These are phyloP conservation scores for Protophormia terraenovae DNA, from an alignment of 2,888 invertebrate species.

Conservation along the genomic window DNA sequence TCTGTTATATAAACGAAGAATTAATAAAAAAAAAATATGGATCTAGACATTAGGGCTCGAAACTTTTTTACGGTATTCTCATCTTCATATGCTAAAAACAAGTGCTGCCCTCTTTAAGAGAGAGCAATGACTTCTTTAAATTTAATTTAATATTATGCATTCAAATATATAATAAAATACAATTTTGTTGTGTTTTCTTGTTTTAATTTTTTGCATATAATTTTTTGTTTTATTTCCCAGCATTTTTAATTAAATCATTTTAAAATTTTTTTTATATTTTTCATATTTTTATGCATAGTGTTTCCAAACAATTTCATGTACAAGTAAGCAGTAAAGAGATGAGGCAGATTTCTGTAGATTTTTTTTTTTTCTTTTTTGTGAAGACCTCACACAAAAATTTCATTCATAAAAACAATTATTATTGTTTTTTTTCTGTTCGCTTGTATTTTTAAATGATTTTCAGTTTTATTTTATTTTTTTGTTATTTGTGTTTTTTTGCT, in stretches of 20 bases:
- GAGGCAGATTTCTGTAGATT: not conserved
- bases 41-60: no score
- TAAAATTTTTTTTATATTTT: not conserved
- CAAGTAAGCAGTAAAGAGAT: not conserved
- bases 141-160: no score
- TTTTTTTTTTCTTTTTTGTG: not conserved
- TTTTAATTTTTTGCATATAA: not conserved
- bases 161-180: no score
- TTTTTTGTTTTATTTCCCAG: not conserved
- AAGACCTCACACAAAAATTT: constrained; percentile 31
- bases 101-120: no score
- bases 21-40: no score
- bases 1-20: no score
- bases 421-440: not conserved
- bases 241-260: constrained; percentile 17
- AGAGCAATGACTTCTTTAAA: no score
- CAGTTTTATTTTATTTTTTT: not conserved
- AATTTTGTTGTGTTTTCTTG: not conserved
- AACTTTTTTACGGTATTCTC: no score
- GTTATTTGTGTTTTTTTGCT: not conserved
- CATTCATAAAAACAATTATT: constrained; percentile 56
- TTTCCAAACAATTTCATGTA: not conserved
- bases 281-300: not conserved
- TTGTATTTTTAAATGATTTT: not conserved
- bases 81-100: no score